Conservation (phyloP, 2,113 vertebrate species). For the Rattus norvegicus region GRCr8 NC_086019.1:27544001-27544500, state of each 20-base stretch:
- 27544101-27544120: not conserved
- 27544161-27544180: not conserved
- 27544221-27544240: not conserved
- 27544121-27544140: not conserved
- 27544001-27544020: not conserved
- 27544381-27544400: not conserved
- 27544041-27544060: slow-evolving; percentile 18
- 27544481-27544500: not conserved
- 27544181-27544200: not conserved
- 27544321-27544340: no score
- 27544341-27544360: not conserved
- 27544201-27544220: not conserved
- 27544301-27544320: not conserved
- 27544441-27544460: not conserved
- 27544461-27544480: not conserved
- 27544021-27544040: not conserved
- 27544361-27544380: not conserved
- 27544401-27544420: no score
- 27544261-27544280: not conserved
- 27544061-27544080: not conserved
- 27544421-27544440: not conserved
- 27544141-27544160: not conserved
- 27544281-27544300: not conserved
- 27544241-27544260: not conserved
- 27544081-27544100: not conserved